Conservation (phyloP, 2,113 vertebrate genomes). For the Mesoclemmys tuberculata region DNA sequence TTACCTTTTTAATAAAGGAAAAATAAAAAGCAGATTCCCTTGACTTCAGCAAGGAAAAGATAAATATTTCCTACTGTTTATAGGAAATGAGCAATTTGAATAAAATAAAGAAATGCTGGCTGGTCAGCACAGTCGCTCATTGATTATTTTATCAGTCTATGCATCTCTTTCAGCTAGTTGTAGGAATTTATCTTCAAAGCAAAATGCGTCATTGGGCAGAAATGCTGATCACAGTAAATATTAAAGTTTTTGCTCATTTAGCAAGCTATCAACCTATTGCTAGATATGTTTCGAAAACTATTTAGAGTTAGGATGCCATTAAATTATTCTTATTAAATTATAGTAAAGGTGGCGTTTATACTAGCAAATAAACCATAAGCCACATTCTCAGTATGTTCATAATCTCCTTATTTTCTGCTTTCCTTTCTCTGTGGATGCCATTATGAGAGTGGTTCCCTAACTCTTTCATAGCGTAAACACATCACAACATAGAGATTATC, state of each 20-base stretch:
- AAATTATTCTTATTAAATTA: not conserved
- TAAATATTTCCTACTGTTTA: not conserved
- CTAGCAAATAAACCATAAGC: not conserved
- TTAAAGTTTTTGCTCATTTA: not conserved
- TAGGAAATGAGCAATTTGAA: not conserved
- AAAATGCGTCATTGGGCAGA: not conserved
- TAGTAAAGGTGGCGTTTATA: not conserved
- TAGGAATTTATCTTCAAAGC: not conserved
- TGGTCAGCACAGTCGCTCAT: not conserved
- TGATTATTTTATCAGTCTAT: not conserved
- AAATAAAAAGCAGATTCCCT: not conserved
- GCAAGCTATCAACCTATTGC: not conserved
- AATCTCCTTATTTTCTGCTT: not conserved
- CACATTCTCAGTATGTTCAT: not conserved
- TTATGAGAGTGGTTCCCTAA: not conserved
- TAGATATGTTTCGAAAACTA: not conserved
- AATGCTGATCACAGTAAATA: not conserved
- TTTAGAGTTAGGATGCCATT: not conserved
- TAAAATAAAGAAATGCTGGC: fast-evolving
- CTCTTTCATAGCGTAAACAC: not conserved
- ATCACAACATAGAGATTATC: not conserved
- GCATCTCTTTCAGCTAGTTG: not conserved
- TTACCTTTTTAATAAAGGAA: not conserved
- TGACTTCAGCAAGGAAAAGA: not conserved
- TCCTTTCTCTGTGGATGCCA: not conserved